Evolutionary conservation across 2,888 invertebrate species (phyloP).

Genomic region (Nomada lathburiana): DNA sequence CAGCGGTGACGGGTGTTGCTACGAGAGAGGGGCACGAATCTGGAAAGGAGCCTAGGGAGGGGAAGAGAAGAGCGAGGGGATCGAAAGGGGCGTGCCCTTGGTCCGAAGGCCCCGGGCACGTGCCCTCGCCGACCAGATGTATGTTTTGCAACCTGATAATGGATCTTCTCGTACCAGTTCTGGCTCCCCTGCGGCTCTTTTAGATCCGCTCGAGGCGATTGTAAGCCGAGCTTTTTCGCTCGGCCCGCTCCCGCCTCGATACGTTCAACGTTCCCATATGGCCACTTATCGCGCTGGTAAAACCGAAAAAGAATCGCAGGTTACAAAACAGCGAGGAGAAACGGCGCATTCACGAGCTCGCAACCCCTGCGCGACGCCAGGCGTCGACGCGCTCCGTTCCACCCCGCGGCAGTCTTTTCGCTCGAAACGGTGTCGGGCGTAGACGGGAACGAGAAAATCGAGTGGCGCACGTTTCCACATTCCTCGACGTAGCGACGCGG

Average conservation of each 20-base stretch:
- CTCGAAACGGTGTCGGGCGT: too few relatives aligned
- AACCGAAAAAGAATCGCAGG: conserved; percentile 62
- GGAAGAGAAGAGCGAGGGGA: conserved; percentile 57
- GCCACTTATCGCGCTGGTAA: conserved; percentile 77
- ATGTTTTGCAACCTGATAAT: conserved; percentile 84
- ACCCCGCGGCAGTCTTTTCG: neutral
- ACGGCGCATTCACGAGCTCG: neutral
- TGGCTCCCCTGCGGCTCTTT: conserved; percentile 81
- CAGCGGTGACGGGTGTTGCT: neutral
- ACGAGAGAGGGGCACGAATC: conserved; percentile 28
- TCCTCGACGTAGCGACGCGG: conserved; percentile 28
- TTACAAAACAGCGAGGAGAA: conserved; percentile 39
- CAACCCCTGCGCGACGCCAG: conserved; percentile 32
- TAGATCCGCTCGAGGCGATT: conserved; percentile 81
- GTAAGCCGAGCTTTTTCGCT: conserved; percentile 81
- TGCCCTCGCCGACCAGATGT: conserved; percentile 81
- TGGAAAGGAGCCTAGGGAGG: neutral
- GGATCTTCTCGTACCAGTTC: conserved; percentile 79
- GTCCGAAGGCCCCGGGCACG: conserved; percentile 78
- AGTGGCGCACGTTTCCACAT: neutral
- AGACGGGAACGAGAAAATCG: neutral
- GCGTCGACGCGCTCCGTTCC: conserved; percentile 10
- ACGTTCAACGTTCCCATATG: conserved; percentile 80
- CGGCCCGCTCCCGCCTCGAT: conserved; percentile 74
- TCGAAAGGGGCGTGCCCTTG: conserved; percentile 76